phyloP scores from a whole-genome alignment of 2,888 invertebrate species.

The Tetheella fluctuosa region DNA sequence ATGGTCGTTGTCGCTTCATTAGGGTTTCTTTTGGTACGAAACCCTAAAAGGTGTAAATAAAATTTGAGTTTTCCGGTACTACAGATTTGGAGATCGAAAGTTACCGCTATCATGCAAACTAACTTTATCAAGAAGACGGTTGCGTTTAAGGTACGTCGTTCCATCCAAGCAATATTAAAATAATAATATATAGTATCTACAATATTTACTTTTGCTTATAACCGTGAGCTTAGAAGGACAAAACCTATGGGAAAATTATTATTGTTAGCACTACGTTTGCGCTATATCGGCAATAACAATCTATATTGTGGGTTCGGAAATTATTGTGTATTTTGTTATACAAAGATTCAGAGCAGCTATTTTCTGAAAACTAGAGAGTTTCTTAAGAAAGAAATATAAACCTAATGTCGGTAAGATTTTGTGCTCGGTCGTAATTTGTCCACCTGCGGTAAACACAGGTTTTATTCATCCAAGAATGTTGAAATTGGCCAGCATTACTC shows the following conservation, averaged over 20 bases:
- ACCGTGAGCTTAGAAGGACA: not conserved
- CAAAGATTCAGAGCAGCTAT: not conserved
- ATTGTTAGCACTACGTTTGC: not conserved
- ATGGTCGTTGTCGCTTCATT: too few species aligned
- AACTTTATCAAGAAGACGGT: too few species aligned
- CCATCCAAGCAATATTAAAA: too few species aligned
- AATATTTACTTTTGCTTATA: not conserved
- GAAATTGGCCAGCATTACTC: not conserved
- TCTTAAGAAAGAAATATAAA: not conserved
- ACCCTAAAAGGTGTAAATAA: too few species aligned
- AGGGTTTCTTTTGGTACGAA: too few species aligned
- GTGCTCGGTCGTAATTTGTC: not conserved
- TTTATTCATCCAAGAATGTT: slow-evolving; percentile 5
- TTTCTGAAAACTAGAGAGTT: not conserved
- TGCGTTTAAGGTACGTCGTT: too few species aligned
- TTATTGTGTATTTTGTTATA: not conserved
- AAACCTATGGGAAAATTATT: not conserved
- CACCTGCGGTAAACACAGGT: not conserved
- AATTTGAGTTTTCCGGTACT: too few species aligned
- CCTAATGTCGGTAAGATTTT: not conserved
- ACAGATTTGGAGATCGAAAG: too few species aligned
- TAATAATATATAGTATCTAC: too few species aligned
- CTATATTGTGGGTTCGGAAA: not conserved
- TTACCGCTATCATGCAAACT: too few species aligned
- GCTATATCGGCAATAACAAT: not conserved